Evolutionary conservation across 1,140 invertebrate species (phyloP), one percentile per base, ranked within the genome.

Genomic region (Tetranychus cinnabarinus): DNA sequence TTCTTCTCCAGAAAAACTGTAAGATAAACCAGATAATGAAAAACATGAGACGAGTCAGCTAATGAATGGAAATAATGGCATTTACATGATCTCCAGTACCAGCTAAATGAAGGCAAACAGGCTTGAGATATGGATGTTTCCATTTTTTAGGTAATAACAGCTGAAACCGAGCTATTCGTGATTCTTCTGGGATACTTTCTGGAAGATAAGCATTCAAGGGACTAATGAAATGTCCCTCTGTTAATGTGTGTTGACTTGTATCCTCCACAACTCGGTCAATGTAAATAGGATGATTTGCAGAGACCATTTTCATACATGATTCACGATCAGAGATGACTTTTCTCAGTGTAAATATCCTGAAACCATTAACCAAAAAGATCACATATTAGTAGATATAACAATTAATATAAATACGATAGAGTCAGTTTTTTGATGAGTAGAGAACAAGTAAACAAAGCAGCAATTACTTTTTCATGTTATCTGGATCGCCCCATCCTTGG

Each of bases 1-100:
- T 75, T 69, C 93, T 74, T 68, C 88, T 76, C 86, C 89, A 93
- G 74, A 85, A 98, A 72, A 80, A 86, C 89, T 96, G 69, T 37
- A 36, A 58, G 7, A 56, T 56, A n/a, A 56, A 13, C 34, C 33
- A 58, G 8, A 46, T 5, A 42, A 42, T 6, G 39, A 42, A 6
- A 5, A 42, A 5, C 39, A 42, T 42, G 0, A 1, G 10, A 5
- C 5, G 5, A 42, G 1, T 0, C 10, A 42, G 10, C 39, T 10
- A 5, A 42, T 23, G 12, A 15, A 56, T 33, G 6, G 10, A 36
- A 56, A 12, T 56, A 35, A 23, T 23, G 23, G 23, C 23, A 74
- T 80, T 79, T 79, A 93, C 89, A 79, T 98, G 93, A 79, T 99
- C 95, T 56, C 95, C 95, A 61, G 95, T 99, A 50, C 92, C 92